Evolutionary conservation across 2,888 invertebrate species (phyloP).

Genomic region (Hydraecia micacea): DNA sequence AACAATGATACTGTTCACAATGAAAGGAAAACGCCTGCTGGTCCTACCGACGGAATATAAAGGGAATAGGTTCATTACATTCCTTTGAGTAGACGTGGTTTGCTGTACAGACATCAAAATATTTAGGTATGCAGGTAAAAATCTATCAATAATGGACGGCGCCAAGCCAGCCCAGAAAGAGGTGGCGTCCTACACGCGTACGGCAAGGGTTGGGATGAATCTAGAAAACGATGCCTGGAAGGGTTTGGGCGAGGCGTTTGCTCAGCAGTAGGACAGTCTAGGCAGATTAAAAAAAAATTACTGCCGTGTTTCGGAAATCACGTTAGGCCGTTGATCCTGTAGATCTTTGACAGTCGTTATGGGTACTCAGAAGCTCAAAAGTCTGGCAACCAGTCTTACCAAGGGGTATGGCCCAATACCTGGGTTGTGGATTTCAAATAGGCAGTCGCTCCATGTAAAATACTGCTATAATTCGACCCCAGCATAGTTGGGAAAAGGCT

Average conservation of each 20-base stretch:
- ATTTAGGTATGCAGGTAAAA: no score
- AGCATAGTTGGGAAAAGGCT: not conserved
- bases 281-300: no score
- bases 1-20: conserved; percentile 81
- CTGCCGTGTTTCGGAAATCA: not conserved
- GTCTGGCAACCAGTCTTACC: not conserved
- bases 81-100: conserved; percentile 22
- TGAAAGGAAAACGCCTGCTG: conserved; percentile 77
- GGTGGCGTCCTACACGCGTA: no score
- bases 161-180: no score
- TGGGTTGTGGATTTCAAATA: not conserved
- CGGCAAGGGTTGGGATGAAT: no score
- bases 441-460: not conserved
- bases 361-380: not conserved
- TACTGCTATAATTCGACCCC: not conserved
- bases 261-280: no score
- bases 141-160: not conserved
- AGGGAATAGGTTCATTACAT: conserved; percentile 47
- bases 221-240: no score
- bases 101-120: not conserved
- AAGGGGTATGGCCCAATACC: not conserved
- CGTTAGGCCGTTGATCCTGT: not conserved
- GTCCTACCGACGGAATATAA: conserved; percentile 61
- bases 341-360: not conserved
- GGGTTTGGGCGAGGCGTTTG: no score